Conservation (phyloP, 2,888 invertebrate species). For the Ctena decussata region DNA sequence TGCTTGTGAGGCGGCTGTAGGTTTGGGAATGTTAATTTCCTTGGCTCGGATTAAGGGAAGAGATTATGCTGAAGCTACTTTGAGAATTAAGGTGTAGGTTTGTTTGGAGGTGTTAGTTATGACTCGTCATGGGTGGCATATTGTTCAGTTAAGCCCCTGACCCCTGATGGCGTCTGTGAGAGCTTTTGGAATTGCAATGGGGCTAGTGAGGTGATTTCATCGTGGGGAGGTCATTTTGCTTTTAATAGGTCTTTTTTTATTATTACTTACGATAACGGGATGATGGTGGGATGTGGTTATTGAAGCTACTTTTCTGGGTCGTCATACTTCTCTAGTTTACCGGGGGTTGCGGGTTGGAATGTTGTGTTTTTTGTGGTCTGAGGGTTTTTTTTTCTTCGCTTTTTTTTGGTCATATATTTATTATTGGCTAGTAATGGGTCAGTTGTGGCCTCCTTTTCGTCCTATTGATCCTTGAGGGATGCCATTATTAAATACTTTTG, state of each 20-base stretch:
- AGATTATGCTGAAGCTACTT: background rate
- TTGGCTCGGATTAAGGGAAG: background rate
- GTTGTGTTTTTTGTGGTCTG: background rate
- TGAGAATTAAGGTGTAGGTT: background rate
- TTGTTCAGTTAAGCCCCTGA: background rate
- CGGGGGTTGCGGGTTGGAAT: background rate
- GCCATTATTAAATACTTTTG: conserved; percentile 91
- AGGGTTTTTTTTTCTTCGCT: background rate
- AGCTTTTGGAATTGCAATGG: background rate
- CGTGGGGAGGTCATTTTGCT: background rate
- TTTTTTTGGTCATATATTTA: background rate
- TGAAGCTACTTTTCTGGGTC: conserved; percentile 49
- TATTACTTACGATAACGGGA: background rate
- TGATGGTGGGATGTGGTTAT: background rate
- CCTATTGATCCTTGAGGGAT: conserved; percentile 91
- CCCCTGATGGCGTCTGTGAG: background rate
- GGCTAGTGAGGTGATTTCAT: background rate
- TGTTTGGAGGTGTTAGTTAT: background rate
- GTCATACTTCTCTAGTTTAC: conserved; percentile 61
- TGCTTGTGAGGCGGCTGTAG: background rate
- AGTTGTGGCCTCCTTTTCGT: conserved; percentile 90
- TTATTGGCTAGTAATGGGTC: background rate
- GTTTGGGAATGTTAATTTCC: background rate
- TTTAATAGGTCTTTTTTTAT: background rate
- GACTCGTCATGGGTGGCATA: background rate